These are phyloP conservation scores for Pseudochromis fuscus DNA, from an alignment of 2,797 vertebrate genomes.

Conservation along the genomic window DNA sequence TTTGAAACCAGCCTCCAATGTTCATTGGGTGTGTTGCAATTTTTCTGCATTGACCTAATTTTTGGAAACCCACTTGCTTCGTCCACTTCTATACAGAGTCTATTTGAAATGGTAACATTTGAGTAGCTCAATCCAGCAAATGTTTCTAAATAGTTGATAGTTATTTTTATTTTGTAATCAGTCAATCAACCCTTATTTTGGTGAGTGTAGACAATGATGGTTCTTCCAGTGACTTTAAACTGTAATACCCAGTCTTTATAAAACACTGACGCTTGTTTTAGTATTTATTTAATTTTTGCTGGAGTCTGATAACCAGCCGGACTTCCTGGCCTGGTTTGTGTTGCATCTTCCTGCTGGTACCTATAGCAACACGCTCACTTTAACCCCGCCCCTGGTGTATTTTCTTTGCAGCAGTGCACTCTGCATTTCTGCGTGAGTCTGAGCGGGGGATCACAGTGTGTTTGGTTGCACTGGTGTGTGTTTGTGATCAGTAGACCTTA, in stretches of 20 bases:
- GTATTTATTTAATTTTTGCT: background rate
- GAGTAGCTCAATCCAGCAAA: too few species aligned
- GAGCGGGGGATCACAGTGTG: background rate
- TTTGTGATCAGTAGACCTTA: constrained; percentile 18
- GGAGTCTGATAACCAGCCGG: constrained; percentile 4
- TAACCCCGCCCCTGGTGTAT: background rate
- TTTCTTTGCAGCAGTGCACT: constrained; percentile 4
- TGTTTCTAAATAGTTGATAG: too few species aligned
- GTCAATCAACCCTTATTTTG: background rate
- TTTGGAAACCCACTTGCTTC: too few species aligned
- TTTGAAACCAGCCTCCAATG: too few species aligned
- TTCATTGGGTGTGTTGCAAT: too few species aligned
- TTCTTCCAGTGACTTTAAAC: background rate
- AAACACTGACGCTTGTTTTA: background rate
- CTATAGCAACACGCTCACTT: constrained; percentile 32
- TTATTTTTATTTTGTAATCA: too few species aligned
- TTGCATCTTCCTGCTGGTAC: constrained; percentile 24
- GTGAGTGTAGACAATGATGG: background rate
- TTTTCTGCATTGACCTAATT: too few species aligned
- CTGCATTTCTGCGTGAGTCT: background rate
- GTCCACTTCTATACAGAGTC: too few species aligned
- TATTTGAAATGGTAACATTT: too few species aligned
- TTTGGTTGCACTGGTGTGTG: background rate
- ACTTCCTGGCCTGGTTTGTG: constrained; percentile 8
- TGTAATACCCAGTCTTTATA: background rate